Evolutionary conservation across 2,113 vertebrate genomes (phyloP).

Genomic region (Phylloscopus whistleri): DNA sequence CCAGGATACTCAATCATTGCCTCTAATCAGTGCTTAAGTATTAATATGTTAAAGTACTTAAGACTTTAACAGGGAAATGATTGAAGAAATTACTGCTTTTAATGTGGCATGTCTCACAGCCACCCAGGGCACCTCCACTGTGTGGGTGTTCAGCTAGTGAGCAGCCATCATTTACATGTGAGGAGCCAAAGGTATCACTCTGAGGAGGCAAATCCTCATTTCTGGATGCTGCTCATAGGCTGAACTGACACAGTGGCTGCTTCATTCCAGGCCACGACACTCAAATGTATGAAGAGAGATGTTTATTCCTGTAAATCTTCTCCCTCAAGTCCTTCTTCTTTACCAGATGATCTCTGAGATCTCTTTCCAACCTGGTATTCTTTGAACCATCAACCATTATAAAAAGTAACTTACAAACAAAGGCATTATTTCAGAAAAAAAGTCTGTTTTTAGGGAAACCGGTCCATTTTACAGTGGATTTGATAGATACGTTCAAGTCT

Average conservation of each 20-base stretch:
- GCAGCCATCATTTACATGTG: rapidly evolving
- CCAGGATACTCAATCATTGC: not conserved
- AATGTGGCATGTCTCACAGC: not conserved
- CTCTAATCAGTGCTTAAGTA: not conserved
- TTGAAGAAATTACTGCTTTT: not conserved
- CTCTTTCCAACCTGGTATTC: not conserved
- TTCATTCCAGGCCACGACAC: not conserved
- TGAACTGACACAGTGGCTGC: not conserved
- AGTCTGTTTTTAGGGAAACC: not conserved
- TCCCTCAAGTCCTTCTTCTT: not conserved
- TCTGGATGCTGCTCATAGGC: not conserved
- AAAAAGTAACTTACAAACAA: not conserved
- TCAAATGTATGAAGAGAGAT: not conserved
- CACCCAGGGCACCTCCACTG: not conserved
- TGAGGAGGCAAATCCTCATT: not conserved
- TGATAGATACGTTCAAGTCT: not conserved
- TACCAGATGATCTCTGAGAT: not conserved
- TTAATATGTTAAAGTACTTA: slow-evolving; percentile 18
- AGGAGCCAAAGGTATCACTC: not conserved
- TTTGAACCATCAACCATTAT: not conserved
- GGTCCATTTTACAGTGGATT: not conserved
- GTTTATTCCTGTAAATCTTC: not conserved
- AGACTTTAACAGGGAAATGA: not conserved
- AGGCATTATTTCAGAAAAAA: not conserved
- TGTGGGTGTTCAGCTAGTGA: not conserved